Evolutionary conservation across 2,888 invertebrate genomes (phyloP).

Genomic region (Pristionchus fissidentatus): DNA sequence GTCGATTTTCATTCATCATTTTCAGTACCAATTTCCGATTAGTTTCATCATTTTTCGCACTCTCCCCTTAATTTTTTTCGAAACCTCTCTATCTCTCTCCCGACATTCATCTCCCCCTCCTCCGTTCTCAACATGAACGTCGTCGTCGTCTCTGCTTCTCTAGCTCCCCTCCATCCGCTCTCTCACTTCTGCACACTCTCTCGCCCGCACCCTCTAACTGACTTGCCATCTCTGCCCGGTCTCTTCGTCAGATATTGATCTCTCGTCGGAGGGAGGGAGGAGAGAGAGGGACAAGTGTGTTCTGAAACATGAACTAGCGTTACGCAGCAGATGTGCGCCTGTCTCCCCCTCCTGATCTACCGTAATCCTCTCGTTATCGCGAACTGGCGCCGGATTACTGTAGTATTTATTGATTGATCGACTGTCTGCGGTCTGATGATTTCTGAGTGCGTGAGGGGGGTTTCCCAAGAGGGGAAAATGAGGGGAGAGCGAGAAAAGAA

Average conservation of each 20-base stretch:
- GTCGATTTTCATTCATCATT: background rate
- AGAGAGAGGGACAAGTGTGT: background rate
- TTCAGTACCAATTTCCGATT: background rate
- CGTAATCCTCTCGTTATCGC: background rate
- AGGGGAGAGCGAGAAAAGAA: background rate
- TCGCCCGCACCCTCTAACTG: background rate
- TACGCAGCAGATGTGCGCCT: background rate
- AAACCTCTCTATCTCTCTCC: background rate
- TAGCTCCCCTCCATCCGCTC: background rate
- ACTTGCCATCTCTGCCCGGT: background rate
- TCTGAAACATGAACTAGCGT: slow-evolving; percentile 14
- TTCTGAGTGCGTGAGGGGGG: slow-evolving; percentile 7
- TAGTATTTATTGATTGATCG: background rate
- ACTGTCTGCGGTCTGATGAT: background rate
- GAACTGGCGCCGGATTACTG: background rate
- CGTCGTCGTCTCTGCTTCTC: background rate
- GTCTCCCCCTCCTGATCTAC: background rate
- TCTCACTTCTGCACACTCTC: slow-evolving; percentile 13
- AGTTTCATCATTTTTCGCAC: slow-evolving; percentile 16
- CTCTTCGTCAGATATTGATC: slow-evolving; percentile 26
- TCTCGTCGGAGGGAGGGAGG: slow-evolving; percentile 13
- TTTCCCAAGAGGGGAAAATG: slow-evolving; percentile 15
- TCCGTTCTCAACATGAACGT: slow-evolving; percentile 24
- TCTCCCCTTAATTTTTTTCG: background rate
- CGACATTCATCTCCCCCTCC: background rate